These are phyloP conservation scores for Orchestia grillus DNA, from an alignment of 1,140 invertebrate genomes.

Conservation along the genomic window DNA sequence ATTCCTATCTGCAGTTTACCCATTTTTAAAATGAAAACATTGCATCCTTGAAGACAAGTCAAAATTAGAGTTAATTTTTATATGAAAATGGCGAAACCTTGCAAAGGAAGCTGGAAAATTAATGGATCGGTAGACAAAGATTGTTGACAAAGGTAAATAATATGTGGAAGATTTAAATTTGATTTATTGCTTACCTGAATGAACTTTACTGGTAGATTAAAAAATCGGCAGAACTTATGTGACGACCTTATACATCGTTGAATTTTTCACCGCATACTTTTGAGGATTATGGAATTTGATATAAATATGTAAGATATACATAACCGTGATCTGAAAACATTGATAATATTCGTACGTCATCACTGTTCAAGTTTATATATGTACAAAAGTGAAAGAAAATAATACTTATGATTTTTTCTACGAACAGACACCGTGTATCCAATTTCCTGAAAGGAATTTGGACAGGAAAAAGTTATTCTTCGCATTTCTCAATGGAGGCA, in stretches of 20 bases:
- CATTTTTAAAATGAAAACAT: too few relatives aligned
- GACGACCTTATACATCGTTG: neutral
- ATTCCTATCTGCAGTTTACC: too few relatives aligned
- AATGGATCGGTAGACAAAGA: neutral
- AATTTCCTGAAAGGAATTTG: conserved; percentile 30
- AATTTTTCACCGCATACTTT: neutral
- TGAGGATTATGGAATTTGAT: neutral
- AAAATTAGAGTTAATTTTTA: too few relatives aligned
- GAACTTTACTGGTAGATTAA: neutral
- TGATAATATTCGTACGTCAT: neutral
- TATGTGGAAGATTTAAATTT: neutral
- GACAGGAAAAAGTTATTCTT: conserved; percentile 36
- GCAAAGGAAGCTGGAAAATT: neutral
- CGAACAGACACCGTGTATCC: neutral
- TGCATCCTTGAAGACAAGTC: too few relatives aligned
- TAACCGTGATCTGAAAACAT: neutral
- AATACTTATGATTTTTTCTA: neutral
- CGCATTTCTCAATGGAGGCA: neutral
- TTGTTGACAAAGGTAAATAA: neutral
- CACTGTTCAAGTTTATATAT: neutral
- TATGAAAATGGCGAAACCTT: too few relatives aligned
- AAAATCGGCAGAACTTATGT: neutral
- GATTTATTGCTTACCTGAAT: neutral
- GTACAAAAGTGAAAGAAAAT: neutral
- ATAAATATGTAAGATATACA: neutral